A percentile compares a stretch with the other conserved stretches of the same genome.
Conservation (phyloP, 2,888 invertebrate genomes). For the Sycophila texana region DNA sequence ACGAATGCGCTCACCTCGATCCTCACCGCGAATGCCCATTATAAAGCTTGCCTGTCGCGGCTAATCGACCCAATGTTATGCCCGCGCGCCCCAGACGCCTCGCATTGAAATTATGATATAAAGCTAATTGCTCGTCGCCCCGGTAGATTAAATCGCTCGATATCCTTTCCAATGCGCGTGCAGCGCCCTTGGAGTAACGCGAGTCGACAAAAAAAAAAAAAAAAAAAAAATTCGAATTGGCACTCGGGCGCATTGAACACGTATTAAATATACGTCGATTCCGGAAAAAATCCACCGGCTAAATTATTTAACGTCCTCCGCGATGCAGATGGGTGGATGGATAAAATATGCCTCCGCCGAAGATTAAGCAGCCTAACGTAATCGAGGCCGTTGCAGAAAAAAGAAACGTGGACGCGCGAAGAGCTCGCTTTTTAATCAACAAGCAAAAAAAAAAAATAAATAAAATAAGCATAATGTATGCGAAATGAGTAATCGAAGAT, state of each 20-base stretch:
- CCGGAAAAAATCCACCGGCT: neutral
- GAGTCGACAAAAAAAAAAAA: slow-evolving; percentile 13
- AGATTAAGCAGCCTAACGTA: too few relatives aligned
- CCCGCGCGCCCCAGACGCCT: slow-evolving; percentile 10
- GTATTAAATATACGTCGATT: neutral
- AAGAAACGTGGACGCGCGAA: too few relatives aligned
- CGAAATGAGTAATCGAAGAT: neutral
- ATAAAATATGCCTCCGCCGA: too few relatives aligned
- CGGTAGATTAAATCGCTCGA: slow-evolving; percentile 13
- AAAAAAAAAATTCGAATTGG: slow-evolving; percentile 11
- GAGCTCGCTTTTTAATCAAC: too few relatives aligned
- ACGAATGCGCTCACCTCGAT: slow-evolving; percentile 5
- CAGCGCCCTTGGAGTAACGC: slow-evolving; percentile 27
- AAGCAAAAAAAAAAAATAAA: too few relatives aligned
- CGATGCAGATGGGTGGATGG: too few relatives aligned
- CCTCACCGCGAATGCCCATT: slow-evolving; percentile 6
- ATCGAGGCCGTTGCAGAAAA: too few relatives aligned
- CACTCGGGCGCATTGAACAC: neutral
- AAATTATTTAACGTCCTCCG: slow-evolving; percentile 17
- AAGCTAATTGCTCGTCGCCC: slow-evolving; percentile 46
- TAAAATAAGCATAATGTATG: too few relatives aligned
- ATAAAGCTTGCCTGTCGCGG: slow-evolving; percentile 35
- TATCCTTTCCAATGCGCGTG: slow-evolving; percentile 37
- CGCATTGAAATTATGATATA: slow-evolving; percentile 48
- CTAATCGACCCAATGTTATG: slow-evolving; percentile 44